Percentiles rank a stretch among this genome's conserved stretches.
phyloP scores from a whole-genome alignment of 1,140 invertebrate species.

The Anoplophora glabripennis region DNA sequence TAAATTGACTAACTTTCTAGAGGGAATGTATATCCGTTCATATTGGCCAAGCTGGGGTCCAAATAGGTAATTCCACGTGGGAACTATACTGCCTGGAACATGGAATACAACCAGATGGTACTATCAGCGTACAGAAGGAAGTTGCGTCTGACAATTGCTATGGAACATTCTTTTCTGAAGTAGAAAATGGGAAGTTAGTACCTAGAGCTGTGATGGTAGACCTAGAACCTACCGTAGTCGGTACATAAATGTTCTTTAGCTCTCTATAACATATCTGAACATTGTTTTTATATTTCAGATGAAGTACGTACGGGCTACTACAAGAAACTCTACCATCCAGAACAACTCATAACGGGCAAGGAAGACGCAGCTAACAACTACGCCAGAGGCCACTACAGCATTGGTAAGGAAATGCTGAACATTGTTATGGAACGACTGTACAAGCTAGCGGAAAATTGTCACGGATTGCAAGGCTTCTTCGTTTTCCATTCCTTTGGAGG shows the following conservation, averaged over 20 bases:
- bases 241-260: constrained; percentile 42
- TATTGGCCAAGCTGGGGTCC: constrained; percentile 82
- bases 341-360: constrained; percentile 74
- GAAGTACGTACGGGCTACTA: constrained; percentile 74
- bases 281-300: constrained; percentile 46
- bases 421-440: constrained; percentile 62
- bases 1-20: not conserved
- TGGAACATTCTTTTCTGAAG: constrained; percentile 59
- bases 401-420: constrained; percentile 66
- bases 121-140: constrained; percentile 49
- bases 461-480: constrained; percentile 70
- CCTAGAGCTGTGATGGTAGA: constrained; percentile 78
- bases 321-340: constrained; percentile 71
- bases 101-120: constrained; percentile 71
- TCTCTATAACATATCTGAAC: not conserved
- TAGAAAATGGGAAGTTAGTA: constrained; percentile 69
- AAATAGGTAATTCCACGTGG: constrained; percentile 80
- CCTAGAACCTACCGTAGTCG: constrained; percentile 71
- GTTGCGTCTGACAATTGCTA: constrained; percentile 51
- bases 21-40: constrained; percentile 76
- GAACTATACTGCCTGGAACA: constrained; percentile 84
- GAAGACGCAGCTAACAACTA: constrained; percentile 88
- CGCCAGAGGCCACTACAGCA: constrained; percentile 78
- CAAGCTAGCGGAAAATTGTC: constrained; percentile 58
- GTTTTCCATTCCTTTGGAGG: constrained; percentile 88